Percentiles rank a stretch among this genome's conserved stretches.
Evolutionary conservation across 1,140 invertebrate genomes (phyloP).

Genomic region (Drosophila pectinifera): DNA sequence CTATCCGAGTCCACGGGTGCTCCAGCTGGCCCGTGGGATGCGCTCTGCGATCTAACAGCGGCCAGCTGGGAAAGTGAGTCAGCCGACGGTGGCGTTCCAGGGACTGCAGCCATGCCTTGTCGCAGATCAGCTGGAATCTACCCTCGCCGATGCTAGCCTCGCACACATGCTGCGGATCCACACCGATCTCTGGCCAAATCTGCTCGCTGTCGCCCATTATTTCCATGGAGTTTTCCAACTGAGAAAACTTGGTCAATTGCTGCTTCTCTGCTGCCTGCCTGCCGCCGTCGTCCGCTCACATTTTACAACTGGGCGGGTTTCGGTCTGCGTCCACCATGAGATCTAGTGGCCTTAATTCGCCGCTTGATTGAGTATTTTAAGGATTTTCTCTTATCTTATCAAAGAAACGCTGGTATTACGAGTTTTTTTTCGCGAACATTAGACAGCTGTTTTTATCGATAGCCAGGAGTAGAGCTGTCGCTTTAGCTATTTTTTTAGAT

Average conservation of each 20-base stretch:
- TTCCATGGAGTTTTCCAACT: slow-evolving; percentile 16
- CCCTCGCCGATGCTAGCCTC: slow-evolving; percentile 85
- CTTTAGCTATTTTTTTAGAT: background rate
- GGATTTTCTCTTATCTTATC: slow-evolving; percentile 45
- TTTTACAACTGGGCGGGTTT: slow-evolving; percentile 35
- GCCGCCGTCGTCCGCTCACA: slow-evolving; percentile 20
- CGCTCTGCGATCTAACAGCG: slow-evolving; percentile 80
- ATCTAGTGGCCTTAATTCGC: slow-evolving; percentile 1
- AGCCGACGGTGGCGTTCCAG: slow-evolving; percentile 86
- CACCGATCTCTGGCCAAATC: slow-evolving; percentile 88
- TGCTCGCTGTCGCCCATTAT: slow-evolving; percentile 62
- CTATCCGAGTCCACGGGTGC: slow-evolving; percentile 74
- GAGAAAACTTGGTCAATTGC: slow-evolving; percentile 11
- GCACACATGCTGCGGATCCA: slow-evolving; percentile 88
- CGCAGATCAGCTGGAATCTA: slow-evolving; percentile 88
- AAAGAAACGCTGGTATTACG: slow-evolving; percentile 14
- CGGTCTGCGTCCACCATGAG: slow-evolving; percentile 8
- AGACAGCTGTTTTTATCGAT: slow-evolving; percentile 25
- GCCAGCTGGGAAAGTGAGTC: slow-evolving; percentile 83
- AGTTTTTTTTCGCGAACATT: slow-evolving; percentile 20
- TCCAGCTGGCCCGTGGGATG: slow-evolving; percentile 66
- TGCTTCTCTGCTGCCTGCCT: slow-evolving; percentile 4
- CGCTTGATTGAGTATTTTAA: slow-evolving; percentile 18
- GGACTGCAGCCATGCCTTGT: slow-evolving; percentile 89
- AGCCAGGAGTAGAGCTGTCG: background rate